These are phyloP conservation scores for Astyanax mexicanus DNA, from an alignment of 2,797 vertebrate genomes.

Conservation along the genomic window DNA sequence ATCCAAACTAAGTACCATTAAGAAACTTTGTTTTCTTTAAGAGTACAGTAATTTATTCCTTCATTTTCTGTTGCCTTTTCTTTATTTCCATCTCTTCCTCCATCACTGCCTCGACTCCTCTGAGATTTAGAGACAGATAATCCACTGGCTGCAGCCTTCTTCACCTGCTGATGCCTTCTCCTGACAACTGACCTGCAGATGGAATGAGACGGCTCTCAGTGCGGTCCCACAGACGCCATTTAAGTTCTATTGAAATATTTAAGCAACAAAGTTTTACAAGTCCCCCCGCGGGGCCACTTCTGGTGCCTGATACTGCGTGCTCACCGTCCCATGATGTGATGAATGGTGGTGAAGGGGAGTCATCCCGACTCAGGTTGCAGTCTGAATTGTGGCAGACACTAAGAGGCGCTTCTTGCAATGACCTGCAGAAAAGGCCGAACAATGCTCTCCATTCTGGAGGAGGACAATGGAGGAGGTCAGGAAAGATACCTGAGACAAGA, in stretches of 20 bases:
- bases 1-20: not conserved
- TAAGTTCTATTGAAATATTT: conserved; percentile 82
- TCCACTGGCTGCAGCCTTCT: conserved; percentile 67
- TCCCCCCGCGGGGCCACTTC: conserved; percentile 79
- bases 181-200: conserved; percentile 48
- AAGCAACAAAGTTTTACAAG: conserved; percentile 79
- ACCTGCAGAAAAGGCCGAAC: conserved; percentile 84
- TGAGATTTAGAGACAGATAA: conserved; percentile 64
- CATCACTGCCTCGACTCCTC: conserved; percentile 51
- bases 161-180: conserved; percentile 35
- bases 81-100: conserved; percentile 48
- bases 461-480: conserved; percentile 85
- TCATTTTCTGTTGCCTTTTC: not conserved
- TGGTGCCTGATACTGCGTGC: conserved; percentile 75
- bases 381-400: conserved; percentile 91
- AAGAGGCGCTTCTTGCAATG: conserved; percentile 88
- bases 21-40: too few species aligned
- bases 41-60: conserved; percentile 58
- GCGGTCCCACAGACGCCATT: conserved; percentile 71
- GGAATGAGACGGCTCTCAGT: conserved; percentile 57
- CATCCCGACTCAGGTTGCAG: conserved; percentile 84
- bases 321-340: conserved; percentile 74
- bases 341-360: conserved; percentile 75
- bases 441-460: conserved; percentile 85
- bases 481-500: conserved; percentile 80